Evolutionary conservation across 2,797 vertebrate genomes (phyloP).

Genomic region (Fundulus diaphanus): DNA sequence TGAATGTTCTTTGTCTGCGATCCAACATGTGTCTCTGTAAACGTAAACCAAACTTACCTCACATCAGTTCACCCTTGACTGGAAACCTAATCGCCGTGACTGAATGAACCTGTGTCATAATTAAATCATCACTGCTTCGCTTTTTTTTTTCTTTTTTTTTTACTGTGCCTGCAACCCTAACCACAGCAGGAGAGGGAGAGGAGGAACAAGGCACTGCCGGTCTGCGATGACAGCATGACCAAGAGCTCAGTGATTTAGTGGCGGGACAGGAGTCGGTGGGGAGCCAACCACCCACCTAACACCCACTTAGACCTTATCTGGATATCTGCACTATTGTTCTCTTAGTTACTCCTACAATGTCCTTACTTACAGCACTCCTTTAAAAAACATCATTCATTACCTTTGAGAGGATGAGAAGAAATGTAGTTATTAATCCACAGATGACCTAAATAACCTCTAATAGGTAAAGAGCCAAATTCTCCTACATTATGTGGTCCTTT

Average conservation of each 20-base stretch:
- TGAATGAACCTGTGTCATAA: slow-evolving; percentile 92
- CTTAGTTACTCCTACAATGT: slow-evolving; percentile 78
- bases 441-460: slow-evolving; percentile 28
- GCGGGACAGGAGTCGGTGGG: slow-evolving; percentile 52
- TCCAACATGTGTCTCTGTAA: slow-evolving; percentile 83
- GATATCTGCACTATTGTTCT: slow-evolving; percentile 73
- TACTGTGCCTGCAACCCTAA: slow-evolving; percentile 87
- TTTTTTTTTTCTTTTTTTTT: too few relatives aligned
- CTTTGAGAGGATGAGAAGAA: slow-evolving; percentile 42
- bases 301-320: slow-evolving; percentile 77
- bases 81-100: slow-evolving; percentile 88
- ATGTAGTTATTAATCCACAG: slow-evolving; percentile 50
- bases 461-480: neutral
- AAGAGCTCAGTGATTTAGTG: slow-evolving; percentile 76
- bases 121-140: slow-evolving; percentile 93
- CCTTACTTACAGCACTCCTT: slow-evolving; percentile 71
- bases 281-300: slow-evolving; percentile 69
- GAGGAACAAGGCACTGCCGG: slow-evolving; percentile 68
- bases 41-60: slow-evolving; percentile 80
- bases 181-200: slow-evolving; percentile 79
- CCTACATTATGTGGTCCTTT: neutral
- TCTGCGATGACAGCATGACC: slow-evolving; percentile 82
- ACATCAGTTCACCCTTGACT: slow-evolving; percentile 82
- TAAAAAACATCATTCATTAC: slow-evolving; percentile 54
- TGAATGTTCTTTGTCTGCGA: slow-evolving; percentile 84